Base-by-base conservation (phyloP, 2,888 invertebrate genomes). In the Pasiphila rectangulata region DNA sequence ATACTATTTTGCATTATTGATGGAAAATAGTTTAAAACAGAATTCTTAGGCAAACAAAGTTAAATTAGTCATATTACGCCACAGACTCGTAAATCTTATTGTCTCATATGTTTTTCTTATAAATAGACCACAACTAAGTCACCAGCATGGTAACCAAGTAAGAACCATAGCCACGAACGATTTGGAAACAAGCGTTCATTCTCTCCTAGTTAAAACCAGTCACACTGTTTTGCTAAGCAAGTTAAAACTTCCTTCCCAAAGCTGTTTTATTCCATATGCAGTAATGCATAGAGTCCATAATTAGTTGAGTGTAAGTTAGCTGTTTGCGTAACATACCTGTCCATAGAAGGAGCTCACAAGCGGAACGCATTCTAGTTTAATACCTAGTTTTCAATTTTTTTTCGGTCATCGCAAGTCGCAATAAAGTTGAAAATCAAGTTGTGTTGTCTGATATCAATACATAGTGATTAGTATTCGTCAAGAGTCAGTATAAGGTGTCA, bases 291-390 rank as follows among this genome's bases (percentile, higher is more conserved):
- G 50, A 44, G 60, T 49, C 52, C 3, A 39, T 19, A 29, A 38
- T 38, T 24, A 42, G 19, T 46, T 29, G 20, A 32, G 27, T 27
- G 6, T 10, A 32, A 17, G n/a, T 32, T 38, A 53, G 56, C 51
- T 56, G 50, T 64, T 69, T 67, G 61, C 67, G 67, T 65, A 70
- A 69, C 61, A n/a, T 56, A 52, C 57, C 49, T 49, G 59, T 56
- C 61, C 63, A 63, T 66, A 67, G 62, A 60, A 51, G 53, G 64
- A 64, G 61, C 53, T 58, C 61, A 55, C 36, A 40, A 67, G 64
- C 66, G 67, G 67, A 71, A 72, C 70, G 64, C 59, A 56, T 64
- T 50, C 41, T 49, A 48, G 40, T 43, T 39, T 25, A 25, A 37
- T 27, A 32, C 36, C 35, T 36, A 39, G 43, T 47, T 47, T 40